These are phyloP conservation scores for Cheilosia vulpina DNA, from an alignment of 2,888 invertebrate genomes.

Conservation along the genomic window DNA sequence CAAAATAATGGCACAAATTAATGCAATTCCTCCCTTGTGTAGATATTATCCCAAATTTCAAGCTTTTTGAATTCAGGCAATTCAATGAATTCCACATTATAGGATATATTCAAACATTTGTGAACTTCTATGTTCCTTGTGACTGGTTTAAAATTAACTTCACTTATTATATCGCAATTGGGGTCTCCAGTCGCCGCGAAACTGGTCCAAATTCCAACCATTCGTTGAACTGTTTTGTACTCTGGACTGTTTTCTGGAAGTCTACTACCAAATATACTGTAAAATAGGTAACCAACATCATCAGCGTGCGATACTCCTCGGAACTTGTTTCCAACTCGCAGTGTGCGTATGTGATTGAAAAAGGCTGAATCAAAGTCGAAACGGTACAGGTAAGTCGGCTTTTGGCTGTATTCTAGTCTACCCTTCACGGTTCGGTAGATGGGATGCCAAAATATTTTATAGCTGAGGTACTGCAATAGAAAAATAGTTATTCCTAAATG, in stretches of 20 bases:
- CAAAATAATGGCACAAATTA: too few species aligned
- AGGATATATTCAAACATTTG: conserved; percentile 79
- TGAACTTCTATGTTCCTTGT: conserved; percentile 66
- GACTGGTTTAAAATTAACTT: conserved; percentile 77
- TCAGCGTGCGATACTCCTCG: conserved; percentile 82
- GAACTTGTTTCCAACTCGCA: conserved; percentile 79
- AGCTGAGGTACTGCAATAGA: conserved; percentile 78
- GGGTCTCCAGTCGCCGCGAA: conserved; percentile 81
- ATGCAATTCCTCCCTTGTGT: conserved; percentile 72
- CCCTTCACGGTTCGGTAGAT: conserved; percentile 79
- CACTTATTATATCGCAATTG: conserved; percentile 77
- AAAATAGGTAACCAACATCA: conserved; percentile 81
- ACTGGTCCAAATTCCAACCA: conserved; percentile 81
- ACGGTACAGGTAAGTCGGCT: conserved; percentile 82
- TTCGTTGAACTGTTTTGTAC: conserved; percentile 78
- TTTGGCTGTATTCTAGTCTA: conserved; percentile 77
- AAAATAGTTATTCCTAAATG: not conserved
- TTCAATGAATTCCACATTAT: conserved; percentile 78
- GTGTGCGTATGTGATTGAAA: conserved; percentile 79
- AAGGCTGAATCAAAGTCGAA: conserved; percentile 81
- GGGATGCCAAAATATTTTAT: conserved; percentile 82
- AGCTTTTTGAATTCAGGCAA: conserved; percentile 78
- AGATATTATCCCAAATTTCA: conserved; percentile 80
- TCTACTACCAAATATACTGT: conserved; percentile 79
- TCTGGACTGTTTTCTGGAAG: conserved; percentile 78